Evolutionary conservation across 2,888 invertebrate species (phyloP), one percentile per base, ranked within the genome.

Genomic region (Conistra vaccinii): DNA sequence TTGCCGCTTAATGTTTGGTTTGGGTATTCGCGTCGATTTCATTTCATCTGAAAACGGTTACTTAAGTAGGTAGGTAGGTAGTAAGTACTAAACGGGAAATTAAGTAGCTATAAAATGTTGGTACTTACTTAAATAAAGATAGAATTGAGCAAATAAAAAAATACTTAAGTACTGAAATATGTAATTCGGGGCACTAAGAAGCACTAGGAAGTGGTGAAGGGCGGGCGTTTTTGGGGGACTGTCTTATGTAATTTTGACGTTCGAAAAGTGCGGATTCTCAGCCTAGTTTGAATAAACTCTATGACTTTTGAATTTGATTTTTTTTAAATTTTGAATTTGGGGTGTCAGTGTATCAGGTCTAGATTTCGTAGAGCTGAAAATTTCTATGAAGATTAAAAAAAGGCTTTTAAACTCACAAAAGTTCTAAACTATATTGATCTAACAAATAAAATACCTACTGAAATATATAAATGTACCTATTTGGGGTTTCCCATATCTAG

Each of bases 1-100:
- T 67, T 94, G 93, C 17, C 93, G 91, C 87, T 95, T 96, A 0
- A 85, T 39, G 69, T 90, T 89, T 2, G 80, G 73, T 88, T 94
- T 95, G 1, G 91, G 81, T 5, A 87, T 70, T 23, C 94, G 88
- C 1, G 73, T 70, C 4, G 90, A 88, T 87, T 90, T 94, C 1
- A 78, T 74, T 63, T 95, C 95, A 45, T 76, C 95, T 95, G 89
- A 26, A 80, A 81, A 63, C 10, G 12, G 35, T 42, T 39, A 9
- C 29, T 0, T 57, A 2, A 5, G 20, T 42, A n/a, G n/a, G n/a
- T n/a, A n/a, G n/a, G n/a, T n/a, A n/a, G n/a, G n/a, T n/a, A n/a
- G n/a, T n/a, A n/a, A n/a, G n/a, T n/a, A n/a, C n/a, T n/a, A n/a
- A n/a, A n/a, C n/a, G n/a, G n/a, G n/a, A n/a, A n/a, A n/a, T n/a